phyloP scores from a whole-genome alignment of 2,797 vertebrate species.

The Odontamblyopus lacepedii region DNA sequence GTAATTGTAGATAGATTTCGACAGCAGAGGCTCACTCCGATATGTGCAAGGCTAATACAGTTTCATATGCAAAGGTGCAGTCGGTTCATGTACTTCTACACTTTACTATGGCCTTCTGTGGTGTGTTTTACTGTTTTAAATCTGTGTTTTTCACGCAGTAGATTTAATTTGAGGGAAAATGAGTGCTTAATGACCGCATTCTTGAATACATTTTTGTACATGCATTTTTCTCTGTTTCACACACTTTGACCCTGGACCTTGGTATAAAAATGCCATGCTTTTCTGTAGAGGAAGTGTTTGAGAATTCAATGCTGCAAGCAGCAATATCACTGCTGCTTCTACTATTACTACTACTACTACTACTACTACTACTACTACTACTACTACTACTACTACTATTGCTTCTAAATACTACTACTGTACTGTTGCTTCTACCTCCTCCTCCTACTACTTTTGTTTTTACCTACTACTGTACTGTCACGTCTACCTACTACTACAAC shows the following conservation, averaged over 20 bases:
- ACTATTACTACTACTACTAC: too few species aligned
- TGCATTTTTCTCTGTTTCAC: neutral
- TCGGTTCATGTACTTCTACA: neutral
- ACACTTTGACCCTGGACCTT: neutral
- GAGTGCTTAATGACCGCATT: neutral
- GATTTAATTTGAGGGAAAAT: neutral
- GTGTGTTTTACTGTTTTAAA: neutral
- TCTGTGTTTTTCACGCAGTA: neutral
- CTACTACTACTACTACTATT: too few species aligned
- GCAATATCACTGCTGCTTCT: too few species aligned
- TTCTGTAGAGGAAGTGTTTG: too few species aligned
- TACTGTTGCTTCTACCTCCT: too few species aligned
- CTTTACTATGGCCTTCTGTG: neutral
- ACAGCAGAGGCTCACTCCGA: neutral
- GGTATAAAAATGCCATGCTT: neutral
- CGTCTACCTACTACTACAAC: too few species aligned
- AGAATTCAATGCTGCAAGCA: too few species aligned
- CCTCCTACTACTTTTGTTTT: too few species aligned
- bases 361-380: too few species aligned
- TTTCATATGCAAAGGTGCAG: neutral
- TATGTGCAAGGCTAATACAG: neutral
- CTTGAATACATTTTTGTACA: neutral
- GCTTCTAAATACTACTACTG: too few species aligned
- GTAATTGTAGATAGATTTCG: neutral
- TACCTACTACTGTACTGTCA: too few species aligned